A percentile compares a stretch with the other conserved stretches of the same genome.
phyloP scores from a whole-genome alignment of 2,113 vertebrate genomes.

The Sclerurus mexicanus region DNA sequence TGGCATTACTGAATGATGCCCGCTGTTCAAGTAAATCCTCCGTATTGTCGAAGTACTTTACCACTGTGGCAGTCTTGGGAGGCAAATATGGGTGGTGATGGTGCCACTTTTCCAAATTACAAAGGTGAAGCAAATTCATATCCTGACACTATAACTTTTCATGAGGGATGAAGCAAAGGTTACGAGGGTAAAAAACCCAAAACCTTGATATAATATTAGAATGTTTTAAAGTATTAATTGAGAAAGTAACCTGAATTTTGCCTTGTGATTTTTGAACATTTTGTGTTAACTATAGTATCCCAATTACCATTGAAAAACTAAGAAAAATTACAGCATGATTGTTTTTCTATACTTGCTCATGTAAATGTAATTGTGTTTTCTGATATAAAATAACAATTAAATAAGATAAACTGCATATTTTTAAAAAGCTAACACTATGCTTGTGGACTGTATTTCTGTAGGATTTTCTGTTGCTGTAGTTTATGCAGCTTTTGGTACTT shows the following conservation, averaged over 20 bases:
- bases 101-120: background rate
- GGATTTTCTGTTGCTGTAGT: background rate
- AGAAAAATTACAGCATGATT: background rate
- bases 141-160: background rate
- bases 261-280: background rate
- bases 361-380: background rate
- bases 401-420: background rate
- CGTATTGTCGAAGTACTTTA: background rate
- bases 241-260: background rate
- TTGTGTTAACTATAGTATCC: background rate
- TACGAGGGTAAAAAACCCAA: background rate
- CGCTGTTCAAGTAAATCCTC: background rate
- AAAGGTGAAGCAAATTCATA: background rate
- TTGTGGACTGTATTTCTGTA: background rate
- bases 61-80: background rate
- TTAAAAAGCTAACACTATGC: background rate
- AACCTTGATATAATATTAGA: background rate
- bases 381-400: background rate
- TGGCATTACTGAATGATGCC: background rate
- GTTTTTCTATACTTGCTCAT: background rate
- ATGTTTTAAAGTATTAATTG: background rate
- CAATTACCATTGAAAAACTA: background rate
- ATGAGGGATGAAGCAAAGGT: background rate
- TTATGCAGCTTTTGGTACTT: background rate
- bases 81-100: background rate